Evolutionary conservation across 2,888 invertebrate genomes (phyloP).

Genomic region (Lysandra bellargus): DNA sequence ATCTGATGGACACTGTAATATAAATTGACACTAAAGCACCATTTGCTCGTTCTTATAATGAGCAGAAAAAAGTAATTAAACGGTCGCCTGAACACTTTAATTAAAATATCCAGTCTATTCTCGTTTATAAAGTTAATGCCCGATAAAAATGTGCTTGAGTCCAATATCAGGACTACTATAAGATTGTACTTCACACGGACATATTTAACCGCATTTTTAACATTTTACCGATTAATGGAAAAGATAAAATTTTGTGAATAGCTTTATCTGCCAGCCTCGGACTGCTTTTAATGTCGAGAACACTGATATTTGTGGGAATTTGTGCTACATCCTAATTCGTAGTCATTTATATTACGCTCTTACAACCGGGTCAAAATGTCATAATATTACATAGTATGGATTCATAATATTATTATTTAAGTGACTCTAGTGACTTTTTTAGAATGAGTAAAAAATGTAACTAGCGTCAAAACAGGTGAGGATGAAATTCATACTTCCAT

Average conservation of each 20-base stretch:
- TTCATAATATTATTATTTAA: too few relatives aligned
- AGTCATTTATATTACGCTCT: too few relatives aligned
- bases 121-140: slow-evolving; percentile 30
- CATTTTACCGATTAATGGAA: neutral
- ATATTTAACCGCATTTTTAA: slow-evolving; percentile 2
- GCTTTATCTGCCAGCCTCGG: neutral
- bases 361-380: too few relatives aligned
- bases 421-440: too few relatives aligned
- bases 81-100: slow-evolving; percentile 28
- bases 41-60: slow-evolving; percentile 16
- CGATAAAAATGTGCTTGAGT: slow-evolving; percentile 21
- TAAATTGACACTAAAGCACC: slow-evolving; percentile 8
- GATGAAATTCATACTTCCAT: too few relatives aligned
- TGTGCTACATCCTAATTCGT: neutral
- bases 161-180: slow-evolving; percentile 5
- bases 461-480: too few relatives aligned
- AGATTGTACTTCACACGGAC: slow-evolving; percentile 7
- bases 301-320: neutral
- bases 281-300: neutral
- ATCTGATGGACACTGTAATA: slow-evolving; percentile 8
- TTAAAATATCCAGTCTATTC: slow-evolving; percentile 28
- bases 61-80: slow-evolving; percentile 28
- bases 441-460: too few relatives aligned
- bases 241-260: slow-evolving; percentile 16
- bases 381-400: too few relatives aligned